These are phyloP conservation scores for Glaucomys volans DNA, from an alignment of 2,113 vertebrate genomes.

Conservation along the genomic window DNA sequence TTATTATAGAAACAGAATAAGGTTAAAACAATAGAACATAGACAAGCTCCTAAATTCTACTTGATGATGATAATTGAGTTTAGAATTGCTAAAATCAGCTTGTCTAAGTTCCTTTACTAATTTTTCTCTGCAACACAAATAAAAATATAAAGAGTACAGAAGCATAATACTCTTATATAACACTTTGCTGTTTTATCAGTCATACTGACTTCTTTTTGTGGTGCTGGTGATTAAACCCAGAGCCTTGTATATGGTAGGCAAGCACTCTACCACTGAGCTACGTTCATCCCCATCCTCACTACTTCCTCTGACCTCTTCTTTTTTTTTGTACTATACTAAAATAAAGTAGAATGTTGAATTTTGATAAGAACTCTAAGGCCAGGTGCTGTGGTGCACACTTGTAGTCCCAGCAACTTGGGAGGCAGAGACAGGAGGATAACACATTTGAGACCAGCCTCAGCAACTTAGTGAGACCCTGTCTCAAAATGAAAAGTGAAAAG, in stretches of 20 bases:
- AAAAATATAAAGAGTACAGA: not conserved
- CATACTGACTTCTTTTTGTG: not conserved
- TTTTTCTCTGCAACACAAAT: slow-evolving; percentile 15
- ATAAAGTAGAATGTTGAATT: slow-evolving; percentile 55
- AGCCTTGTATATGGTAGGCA: not conserved
- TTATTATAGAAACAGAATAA: slow-evolving; percentile 61
- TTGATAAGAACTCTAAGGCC: slow-evolving; percentile 74
- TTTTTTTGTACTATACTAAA: slow-evolving; percentile 34
- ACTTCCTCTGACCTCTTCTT: not conserved
- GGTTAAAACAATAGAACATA: not conserved
- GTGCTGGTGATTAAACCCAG: not conserved
- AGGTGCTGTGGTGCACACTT: too few species aligned
- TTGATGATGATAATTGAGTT: not conserved
- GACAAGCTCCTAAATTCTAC: not conserved
- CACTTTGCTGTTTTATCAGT: not conserved
- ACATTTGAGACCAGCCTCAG: too few species aligned
- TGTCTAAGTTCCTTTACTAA: slow-evolving; percentile 38
- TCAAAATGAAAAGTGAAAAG: too few species aligned
- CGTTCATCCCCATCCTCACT: not conserved
- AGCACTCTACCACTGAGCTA: not conserved
- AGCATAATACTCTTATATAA: not conserved
- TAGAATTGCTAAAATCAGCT: slow-evolving; percentile 57
- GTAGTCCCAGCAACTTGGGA: too few species aligned
- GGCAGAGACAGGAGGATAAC: too few species aligned
- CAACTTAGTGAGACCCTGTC: too few species aligned